Evolutionary conservation across 2,113 vertebrate species (phyloP).

Genomic region (Pelecanoides urinatrix): DNA sequence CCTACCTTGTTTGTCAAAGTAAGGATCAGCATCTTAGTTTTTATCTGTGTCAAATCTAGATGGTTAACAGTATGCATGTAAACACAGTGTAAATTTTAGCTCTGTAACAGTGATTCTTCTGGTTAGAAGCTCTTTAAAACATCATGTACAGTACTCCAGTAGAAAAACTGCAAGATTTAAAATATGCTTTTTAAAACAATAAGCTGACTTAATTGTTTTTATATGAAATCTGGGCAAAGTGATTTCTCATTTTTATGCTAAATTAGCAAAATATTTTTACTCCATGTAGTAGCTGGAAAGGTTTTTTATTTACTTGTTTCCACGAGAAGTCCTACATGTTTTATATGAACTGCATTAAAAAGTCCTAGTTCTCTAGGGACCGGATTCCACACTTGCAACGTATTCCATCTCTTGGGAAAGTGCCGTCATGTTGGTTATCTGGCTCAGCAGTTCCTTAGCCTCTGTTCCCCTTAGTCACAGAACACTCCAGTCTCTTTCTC

Average conservation of each 20-base stretch:
- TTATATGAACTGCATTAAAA: background rate
- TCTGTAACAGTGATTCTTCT: slow-evolving; percentile 52
- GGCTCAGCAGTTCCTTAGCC: background rate
- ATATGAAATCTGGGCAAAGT: slow-evolving; percentile 9
- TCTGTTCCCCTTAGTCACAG: background rate
- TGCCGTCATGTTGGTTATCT: background rate
- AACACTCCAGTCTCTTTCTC: background rate
- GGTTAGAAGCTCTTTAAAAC: slow-evolving; percentile 32
- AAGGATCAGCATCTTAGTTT: slow-evolving; percentile 52
- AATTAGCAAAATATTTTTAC: slow-evolving; percentile 44
- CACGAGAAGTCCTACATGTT: slow-evolving; percentile 1
- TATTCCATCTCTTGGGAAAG: background rate
- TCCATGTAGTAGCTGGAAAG: slow-evolving; percentile 10
- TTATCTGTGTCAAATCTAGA: slow-evolving; percentile 49
- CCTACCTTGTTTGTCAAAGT: slow-evolving; percentile 60
- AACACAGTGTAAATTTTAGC: slow-evolving; percentile 46
- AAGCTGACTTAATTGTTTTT: slow-evolving; percentile 37
- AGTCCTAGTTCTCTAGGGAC: background rate
- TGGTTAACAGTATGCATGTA: slow-evolving; percentile 60
- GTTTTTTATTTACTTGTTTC: slow-evolving; percentile 34
- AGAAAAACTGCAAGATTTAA: slow-evolving; percentile 43
- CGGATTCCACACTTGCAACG: background rate
- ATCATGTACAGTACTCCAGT: slow-evolving; percentile 55
- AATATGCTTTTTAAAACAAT: background rate
- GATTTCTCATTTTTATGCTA: slow-evolving; percentile 10